Evolutionary conservation across 2,797 vertebrate species (phyloP).

Genomic region (Hippoglossus hippoglossus): DNA sequence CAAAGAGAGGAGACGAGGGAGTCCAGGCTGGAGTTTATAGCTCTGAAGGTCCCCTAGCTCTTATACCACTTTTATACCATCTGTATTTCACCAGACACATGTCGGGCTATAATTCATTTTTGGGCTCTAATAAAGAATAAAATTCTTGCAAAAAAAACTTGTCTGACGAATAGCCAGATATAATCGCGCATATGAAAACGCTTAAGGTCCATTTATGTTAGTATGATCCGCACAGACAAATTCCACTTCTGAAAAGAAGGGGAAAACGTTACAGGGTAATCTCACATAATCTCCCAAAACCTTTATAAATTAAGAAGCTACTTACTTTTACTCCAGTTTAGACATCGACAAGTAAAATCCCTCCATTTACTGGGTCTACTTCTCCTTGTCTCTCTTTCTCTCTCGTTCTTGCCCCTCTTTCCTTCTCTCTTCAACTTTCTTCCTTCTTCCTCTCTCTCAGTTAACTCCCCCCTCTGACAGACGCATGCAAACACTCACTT

Average conservation of each 20-base stretch:
- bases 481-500: slow-evolving; percentile 75
- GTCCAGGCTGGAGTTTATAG: slow-evolving; percentile 22
- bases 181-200: slow-evolving; percentile 5
- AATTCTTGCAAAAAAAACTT: no score
- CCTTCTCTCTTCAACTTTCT: slow-evolving; percentile 69
- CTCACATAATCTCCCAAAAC: slow-evolving; percentile 24
- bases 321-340: slow-evolving; percentile 78
- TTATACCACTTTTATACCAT: not conserved
- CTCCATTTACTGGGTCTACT: slow-evolving; percentile 69
- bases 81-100: slow-evolving; percentile 11
- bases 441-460: slow-evolving; percentile 69
- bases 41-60: slow-evolving; percentile 19
- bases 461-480: slow-evolving; percentile 78
- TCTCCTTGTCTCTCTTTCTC: slow-evolving; percentile 50
- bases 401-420: slow-evolving; percentile 52
- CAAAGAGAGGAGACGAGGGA: slow-evolving; percentile 32
- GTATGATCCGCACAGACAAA: slow-evolving; percentile 14
- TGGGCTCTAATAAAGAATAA: not conserved
- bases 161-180: not conserved
- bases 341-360: slow-evolving; percentile 70
- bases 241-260: slow-evolving; percentile 11
- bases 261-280: slow-evolving; percentile 16
- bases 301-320: slow-evolving; percentile 49
- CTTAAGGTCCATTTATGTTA: slow-evolving; percentile 1
- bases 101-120: slow-evolving; percentile 8